Conservation (phyloP, 1,140 invertebrate species). For the Pseudomyrmex flavicornis region DNA sequence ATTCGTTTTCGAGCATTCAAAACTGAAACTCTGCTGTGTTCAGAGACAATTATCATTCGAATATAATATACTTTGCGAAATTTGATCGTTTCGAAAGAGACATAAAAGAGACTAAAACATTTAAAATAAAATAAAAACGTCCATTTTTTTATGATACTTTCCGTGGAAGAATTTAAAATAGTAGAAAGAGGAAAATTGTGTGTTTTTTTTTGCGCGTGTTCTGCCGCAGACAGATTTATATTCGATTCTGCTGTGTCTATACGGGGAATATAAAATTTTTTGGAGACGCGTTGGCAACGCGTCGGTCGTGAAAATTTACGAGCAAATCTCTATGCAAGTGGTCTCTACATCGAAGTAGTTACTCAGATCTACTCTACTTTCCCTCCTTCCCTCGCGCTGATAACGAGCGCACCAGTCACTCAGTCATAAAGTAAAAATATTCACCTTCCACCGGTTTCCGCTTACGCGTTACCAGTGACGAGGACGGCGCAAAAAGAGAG, state of each 20-base stretch:
- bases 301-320: constrained; percentile 28
- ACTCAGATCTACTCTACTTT: background rate
- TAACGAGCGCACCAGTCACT: constrained; percentile 21
- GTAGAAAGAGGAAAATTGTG: no score
- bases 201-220: no score
- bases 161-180: no score
- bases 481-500: background rate
- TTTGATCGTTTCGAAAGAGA: no score
- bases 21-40: no score
- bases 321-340: background rate
- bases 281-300: background rate
- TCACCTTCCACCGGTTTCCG: constrained; percentile 34
- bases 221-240: background rate
- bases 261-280: no score
- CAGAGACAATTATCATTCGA: no score
- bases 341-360: constrained; percentile 25
- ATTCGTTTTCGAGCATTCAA: no score
- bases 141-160: no score
- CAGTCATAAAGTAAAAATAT: constrained; percentile 54
- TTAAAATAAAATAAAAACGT: no score
- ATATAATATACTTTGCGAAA: no score
- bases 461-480: constrained; percentile 30
- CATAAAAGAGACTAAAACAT: no score
- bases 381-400: constrained; percentile 4
- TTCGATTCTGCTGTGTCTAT: background rate